Base-by-base conservation (phyloP, 1,140 invertebrate species). In the Plectrocnemia conspersa region DNA sequence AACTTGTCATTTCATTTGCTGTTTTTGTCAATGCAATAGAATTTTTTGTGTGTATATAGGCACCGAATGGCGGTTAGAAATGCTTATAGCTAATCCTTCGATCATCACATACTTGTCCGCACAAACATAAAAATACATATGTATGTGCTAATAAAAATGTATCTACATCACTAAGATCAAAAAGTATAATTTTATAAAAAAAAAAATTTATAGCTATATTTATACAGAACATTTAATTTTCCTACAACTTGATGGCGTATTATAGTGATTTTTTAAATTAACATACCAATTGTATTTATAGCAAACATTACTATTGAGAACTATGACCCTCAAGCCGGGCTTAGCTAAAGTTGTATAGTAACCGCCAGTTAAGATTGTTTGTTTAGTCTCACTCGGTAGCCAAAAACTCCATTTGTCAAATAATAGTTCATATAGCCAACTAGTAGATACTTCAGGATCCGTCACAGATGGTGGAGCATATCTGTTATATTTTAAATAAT, bases 281-380 rank as follows among this genome's bases (percentile, higher is more conserved):
- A 66, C 77, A 70, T 76, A 88, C 85, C 86, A 87, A 63, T 89
- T 90, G 27, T 73, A 78, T 46, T 68, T 78, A 59, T 85, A 88
- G 58, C 83, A 85, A 2, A 86, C 75, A 59, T 89, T 90, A 55
- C 78, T 86, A 64, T 91, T 91, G 1, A 91, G 58, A 0, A 78
- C 79, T 57, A 91, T 83, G 23, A 88, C 77, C 59, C 87, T 74
- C 40, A 91, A 78, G 6, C 86, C 85, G 42, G 77, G 75, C 56
- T 65, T 72, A 0, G 81, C 71, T 1, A 77, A 65, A 16, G 82
- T 71, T 0, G 85, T 85, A 63, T 89, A 91, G 56, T 79, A 89
- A 22, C 88, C 88, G 10, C 82, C 82, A 36, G 74, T 70, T 2
- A 77, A 66, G 36, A 89, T 74, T 1, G 82, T 82, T 50, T 72